Conservation (phyloP, 2,888 invertebrate genomes). For the Romanomermis culicivorax region DNA sequence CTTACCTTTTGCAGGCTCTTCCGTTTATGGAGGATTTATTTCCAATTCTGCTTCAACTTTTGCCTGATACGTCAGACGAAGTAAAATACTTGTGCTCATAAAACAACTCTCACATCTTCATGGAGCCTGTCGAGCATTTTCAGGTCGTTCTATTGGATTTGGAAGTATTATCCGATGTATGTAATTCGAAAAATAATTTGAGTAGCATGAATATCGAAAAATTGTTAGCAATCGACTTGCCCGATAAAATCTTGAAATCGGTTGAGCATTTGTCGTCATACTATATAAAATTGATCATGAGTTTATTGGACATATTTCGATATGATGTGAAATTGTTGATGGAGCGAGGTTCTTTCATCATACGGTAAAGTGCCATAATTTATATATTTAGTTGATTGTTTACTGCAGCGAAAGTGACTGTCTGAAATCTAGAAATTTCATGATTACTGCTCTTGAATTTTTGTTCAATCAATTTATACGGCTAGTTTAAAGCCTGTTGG, state of each 20-base stretch:
- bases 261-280: conserved; percentile 29
- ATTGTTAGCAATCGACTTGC: not conserved
- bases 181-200: conserved; percentile 13
- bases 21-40: conserved; percentile 38
- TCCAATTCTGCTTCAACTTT: conserved; percentile 51
- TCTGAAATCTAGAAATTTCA: too few relatives aligned
- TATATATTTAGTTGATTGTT: too few relatives aligned
- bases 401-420: too few relatives aligned
- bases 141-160: conserved; percentile 69
- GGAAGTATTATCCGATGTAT: conserved; percentile 48
- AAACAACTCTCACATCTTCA: not conserved
- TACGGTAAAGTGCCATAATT: conserved; percentile 54
- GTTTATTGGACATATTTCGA: conserved; percentile 59
- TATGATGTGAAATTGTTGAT: conserved; percentile 63
- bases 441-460: not conserved
- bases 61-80: conserved; percentile 79
- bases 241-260: not conserved
- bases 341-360: conserved; percentile 79
- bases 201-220: not conserved
- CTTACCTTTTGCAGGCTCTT: conserved; percentile 36
- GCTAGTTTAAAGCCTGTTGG: too few relatives aligned
- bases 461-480: conserved; percentile 12
- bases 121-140: too few relatives aligned
- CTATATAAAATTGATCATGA: conserved; percentile 69
- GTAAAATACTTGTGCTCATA: conserved; percentile 17